Evolutionary conservation across 1,140 invertebrate genomes (phyloP).

Genomic region (Thereuonema tuberculata): DNA sequence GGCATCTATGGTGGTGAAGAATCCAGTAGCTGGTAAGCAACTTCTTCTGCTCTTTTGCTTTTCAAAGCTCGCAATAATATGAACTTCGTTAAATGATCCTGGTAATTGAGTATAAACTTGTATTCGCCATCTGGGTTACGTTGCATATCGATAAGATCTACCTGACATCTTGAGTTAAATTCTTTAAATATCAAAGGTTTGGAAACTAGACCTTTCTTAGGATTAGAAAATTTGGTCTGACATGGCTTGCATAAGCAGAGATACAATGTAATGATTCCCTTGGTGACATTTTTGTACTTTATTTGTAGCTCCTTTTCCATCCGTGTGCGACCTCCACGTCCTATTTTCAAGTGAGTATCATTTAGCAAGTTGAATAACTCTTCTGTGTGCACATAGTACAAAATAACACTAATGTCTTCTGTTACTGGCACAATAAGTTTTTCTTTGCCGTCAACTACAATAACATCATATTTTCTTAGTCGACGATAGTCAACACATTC

Average conservation of each 20-base stretch:
- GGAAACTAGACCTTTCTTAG: slow-evolving; percentile 10
- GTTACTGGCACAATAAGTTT: slow-evolving; percentile 12
- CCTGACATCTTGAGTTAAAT: slow-evolving; percentile 10
- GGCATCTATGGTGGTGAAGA: slow-evolving; percentile 4
- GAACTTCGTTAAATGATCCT: slow-evolving; percentile 12
- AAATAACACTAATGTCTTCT: slow-evolving; percentile 9
- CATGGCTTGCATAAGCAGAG: slow-evolving; percentile 12
- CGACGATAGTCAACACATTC: slow-evolving; percentile 8
- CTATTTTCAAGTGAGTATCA: slow-evolving; percentile 10
- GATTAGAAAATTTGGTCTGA: slow-evolving; percentile 12
- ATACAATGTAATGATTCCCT: slow-evolving; percentile 14
- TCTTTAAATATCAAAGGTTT: slow-evolving; percentile 14
- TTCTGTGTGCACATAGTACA: slow-evolving; percentile 12
- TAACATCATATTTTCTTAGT: too few relatives aligned
- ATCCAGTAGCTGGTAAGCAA: slow-evolving; percentile 1
- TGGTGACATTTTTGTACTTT: not conserved
- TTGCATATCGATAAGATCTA: slow-evolving; percentile 11
- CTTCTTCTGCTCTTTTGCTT: not conserved
- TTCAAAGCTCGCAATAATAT: slow-evolving; percentile 7
- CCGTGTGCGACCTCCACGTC: slow-evolving; percentile 5
- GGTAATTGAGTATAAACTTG: slow-evolving; percentile 7
- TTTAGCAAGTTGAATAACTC: slow-evolving; percentile 12
- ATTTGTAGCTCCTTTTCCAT: slow-evolving; percentile 10
- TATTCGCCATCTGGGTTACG: slow-evolving; percentile 3
- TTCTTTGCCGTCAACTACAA: too few relatives aligned